phyloP scores from a whole-genome alignment of 2,797 vertebrate genomes.

The Anguilla obscura region DNA sequence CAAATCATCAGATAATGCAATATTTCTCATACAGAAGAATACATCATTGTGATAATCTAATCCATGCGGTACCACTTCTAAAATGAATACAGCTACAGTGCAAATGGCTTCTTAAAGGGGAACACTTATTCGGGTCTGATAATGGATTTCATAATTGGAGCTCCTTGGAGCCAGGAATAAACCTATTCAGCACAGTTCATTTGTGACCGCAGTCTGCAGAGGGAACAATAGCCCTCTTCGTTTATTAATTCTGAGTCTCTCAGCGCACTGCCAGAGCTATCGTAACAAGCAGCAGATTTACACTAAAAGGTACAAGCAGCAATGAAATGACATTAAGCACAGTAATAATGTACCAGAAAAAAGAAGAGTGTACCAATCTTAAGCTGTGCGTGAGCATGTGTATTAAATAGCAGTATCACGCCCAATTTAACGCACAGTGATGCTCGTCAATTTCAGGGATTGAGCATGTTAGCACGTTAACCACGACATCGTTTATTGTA shows the following conservation, averaged over 20 bases:
- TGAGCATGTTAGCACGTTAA: background rate
- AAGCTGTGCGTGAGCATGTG: background rate
- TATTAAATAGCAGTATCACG: background rate
- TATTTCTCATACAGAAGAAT: background rate
- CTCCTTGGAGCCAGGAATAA: background rate
- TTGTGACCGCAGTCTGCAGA: constrained; percentile 1
- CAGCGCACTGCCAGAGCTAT: background rate
- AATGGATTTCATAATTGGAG: constrained; percentile 15
- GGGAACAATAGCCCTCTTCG: background rate
- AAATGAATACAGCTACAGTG: constrained; percentile 2
- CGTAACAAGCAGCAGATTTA: background rate
- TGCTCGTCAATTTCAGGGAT: background rate
- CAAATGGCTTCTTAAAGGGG: background rate
- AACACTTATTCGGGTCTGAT: constrained; percentile 5
- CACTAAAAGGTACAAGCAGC: background rate
- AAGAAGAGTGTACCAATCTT: background rate
- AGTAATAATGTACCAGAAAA: background rate
- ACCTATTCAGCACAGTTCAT: constrained; percentile 9
- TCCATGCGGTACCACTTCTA: background rate
- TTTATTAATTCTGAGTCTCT: background rate
- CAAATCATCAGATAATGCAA: constrained; percentile 5
- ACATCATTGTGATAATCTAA: background rate
- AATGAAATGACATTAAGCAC: background rate
- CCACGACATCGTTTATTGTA: background rate
- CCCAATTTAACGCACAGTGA: background rate